Evolutionary conservation across 2,797 vertebrate species (phyloP), one percentile per base, ranked within the genome.

Genomic region (Phrynocephalus forsythii): DNA sequence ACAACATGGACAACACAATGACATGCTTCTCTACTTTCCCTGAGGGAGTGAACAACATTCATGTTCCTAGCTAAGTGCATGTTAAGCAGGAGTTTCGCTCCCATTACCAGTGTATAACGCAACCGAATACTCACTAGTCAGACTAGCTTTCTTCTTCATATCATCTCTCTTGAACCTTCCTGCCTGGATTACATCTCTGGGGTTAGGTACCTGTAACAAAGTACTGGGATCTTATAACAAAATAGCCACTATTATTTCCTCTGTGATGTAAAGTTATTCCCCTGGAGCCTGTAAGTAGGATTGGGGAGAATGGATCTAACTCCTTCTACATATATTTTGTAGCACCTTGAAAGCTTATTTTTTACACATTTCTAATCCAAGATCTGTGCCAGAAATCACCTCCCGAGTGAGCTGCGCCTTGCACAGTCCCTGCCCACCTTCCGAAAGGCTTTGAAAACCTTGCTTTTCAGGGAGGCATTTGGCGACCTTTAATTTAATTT

Each of bases 1-100:
- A 68, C 82, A 89, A 77, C 93, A 94, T 85, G 52, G 86, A 87
- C 82, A 73, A 83, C 84, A 85, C 71, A 91, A 84, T 63, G 87
- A 77, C 72, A 87, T 38, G 28, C 0, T 0, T 16, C 0, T 1
- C 38, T 88, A 69, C 75, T 5, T 93, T 87, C 66, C 87, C 68
- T 81, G 87, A 90, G 91, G 82, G 87, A 92, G 81, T 75, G 33
- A 89, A 67, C 90, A 78, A 92, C 56, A 26, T 68, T 52, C 6
- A 6, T 69, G 82, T 91, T 94, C 79, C 48, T 90, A 30, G 67
- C 48, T 18, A 85, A 90, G 66, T 63, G 33, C 0, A 20, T 86
- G 83, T 15, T 80, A 88, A 82, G 75, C 24, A 4, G 66, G 48
- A n/a, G 90, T 86, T 63, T 26, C 20, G 3, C 79, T 22, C 52